These are phyloP conservation scores for Parauchenoglanis punctatus DNA, from an alignment of 2,797 vertebrate genomes.

Conservation along the genomic window DNA sequence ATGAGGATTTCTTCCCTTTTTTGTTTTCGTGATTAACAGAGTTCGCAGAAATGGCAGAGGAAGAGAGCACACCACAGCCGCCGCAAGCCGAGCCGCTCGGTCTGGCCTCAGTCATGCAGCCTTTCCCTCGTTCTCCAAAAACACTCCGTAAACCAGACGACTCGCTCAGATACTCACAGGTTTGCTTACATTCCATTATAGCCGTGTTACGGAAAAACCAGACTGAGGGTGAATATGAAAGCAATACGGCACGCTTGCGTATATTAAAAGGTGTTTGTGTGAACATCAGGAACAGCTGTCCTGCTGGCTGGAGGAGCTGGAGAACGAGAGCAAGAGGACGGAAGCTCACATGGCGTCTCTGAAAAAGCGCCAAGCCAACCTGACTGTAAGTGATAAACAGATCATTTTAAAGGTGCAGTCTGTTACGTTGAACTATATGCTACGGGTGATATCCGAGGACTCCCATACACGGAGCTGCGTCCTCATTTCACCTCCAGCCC, in stretches of 20 bases:
- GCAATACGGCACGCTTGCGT: background rate
- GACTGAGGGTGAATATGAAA: background rate
- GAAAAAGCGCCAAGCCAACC: constrained; percentile 72
- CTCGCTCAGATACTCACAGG: constrained; percentile 57
- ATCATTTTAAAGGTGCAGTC: background rate
- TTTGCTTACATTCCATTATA: background rate
- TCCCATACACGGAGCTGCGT: background rate
- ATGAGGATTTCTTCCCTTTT: background rate
- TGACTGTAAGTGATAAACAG: constrained; percentile 65
- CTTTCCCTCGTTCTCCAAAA: constrained; percentile 72
- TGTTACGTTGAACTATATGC: background rate
- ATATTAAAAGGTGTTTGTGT: background rate
- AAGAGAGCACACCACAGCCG: background rate
- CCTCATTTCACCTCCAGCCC: background rate
- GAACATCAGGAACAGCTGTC: constrained; percentile 58
- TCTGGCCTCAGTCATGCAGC: constrained; percentile 58
- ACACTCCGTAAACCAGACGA: constrained; percentile 59
- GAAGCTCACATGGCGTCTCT: constrained; percentile 74
- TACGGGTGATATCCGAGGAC: background rate
- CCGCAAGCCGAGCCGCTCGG: background rate
- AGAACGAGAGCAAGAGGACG: constrained; percentile 62
- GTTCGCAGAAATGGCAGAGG: constrained; percentile 67
- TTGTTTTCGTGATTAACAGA: background rate
- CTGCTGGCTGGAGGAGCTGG: constrained; percentile 67
- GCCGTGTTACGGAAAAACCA: background rate